Conservation (phyloP, 2,113 vertebrate species). For the Apteryx owenii region DNA sequence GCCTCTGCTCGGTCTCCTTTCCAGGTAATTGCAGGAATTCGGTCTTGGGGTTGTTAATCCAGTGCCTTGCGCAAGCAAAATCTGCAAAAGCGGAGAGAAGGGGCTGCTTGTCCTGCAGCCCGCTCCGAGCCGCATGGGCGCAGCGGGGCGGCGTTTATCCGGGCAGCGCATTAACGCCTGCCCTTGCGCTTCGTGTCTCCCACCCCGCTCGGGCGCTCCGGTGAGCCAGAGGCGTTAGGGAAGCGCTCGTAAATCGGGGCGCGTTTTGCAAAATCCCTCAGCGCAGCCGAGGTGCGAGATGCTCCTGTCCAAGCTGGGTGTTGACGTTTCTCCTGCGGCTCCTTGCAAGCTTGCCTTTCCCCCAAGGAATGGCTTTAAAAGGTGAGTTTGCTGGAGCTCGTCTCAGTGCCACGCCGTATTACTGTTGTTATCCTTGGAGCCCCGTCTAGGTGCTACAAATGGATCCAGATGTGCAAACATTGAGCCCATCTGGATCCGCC, state of each 20-base stretch:
- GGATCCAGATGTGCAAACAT: background rate
- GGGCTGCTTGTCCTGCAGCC: background rate
- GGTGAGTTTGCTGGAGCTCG: background rate
- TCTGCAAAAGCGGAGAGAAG: background rate
- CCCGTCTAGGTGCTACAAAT: background rate
- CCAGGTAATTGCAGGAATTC: too few relatives aligned
- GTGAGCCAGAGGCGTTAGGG: background rate
- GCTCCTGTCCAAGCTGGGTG: background rate
- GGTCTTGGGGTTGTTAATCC: background rate
- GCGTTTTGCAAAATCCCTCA: accelerated
- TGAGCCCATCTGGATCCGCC: background rate
- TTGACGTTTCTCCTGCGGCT: background rate
- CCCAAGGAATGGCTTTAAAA: accelerated
- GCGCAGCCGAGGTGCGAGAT: background rate
- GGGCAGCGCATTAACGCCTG: accelerated
- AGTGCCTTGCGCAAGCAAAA: background rate
- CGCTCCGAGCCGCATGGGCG: background rate
- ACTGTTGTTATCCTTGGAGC: background rate
- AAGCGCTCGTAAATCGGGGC: accelerated
- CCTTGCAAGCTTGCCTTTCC: background rate
- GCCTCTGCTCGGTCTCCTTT: background rate
- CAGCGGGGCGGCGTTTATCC: background rate
- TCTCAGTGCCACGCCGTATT: accelerated
- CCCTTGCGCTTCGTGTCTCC: accelerated
- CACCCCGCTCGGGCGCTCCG: accelerated